phyloP scores from a whole-genome alignment of 2,888 invertebrate species.

The Hypsopygia costalis region DNA sequence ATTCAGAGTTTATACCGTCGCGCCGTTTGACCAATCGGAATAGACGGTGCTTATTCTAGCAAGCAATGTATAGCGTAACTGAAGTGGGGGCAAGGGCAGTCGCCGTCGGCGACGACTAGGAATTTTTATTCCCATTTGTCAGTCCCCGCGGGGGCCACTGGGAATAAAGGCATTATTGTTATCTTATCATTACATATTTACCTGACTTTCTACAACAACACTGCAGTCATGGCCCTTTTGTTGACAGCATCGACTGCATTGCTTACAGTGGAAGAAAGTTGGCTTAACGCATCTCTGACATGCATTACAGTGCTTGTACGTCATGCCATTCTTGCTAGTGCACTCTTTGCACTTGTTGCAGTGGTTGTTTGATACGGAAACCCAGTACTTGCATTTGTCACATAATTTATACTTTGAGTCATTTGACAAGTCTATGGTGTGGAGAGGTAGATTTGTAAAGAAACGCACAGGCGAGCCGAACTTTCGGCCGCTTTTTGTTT shows the following conservation, averaged over 20 bases:
- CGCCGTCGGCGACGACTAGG: too few relatives aligned
- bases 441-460: constrained; percentile 88
- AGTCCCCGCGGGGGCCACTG: too few relatives aligned
- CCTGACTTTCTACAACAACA: constrained; percentile 58
- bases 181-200: too few relatives aligned
- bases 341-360: constrained; percentile 63
- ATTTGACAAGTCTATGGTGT: constrained; percentile 64
- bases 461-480: constrained; percentile 92
- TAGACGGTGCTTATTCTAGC: too few relatives aligned
- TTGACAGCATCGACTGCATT: constrained; percentile 84
- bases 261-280: constrained; percentile 88
- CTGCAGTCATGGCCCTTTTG: constrained; percentile 61
- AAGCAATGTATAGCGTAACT: too few relatives aligned
- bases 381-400: constrained; percentile 85
- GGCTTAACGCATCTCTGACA: constrained; percentile 93
- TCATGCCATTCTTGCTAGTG: constrained; percentile 80
- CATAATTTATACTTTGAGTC: constrained; percentile 89
- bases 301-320: constrained; percentile 88
- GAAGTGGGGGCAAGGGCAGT: too few relatives aligned
- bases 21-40: too few relatives aligned
- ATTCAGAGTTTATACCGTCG: too few relatives aligned
- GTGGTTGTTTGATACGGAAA: constrained; percentile 54
- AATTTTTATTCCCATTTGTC: too few relatives aligned
- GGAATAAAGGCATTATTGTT: too few relatives aligned
- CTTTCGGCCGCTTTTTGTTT: constrained; percentile 83